A percentile compares a stretch with the other conserved stretches of the same genome.
Conservation (phyloP, 2,113 vertebrate genomes). For the Thunnus maccoyii region DNA sequence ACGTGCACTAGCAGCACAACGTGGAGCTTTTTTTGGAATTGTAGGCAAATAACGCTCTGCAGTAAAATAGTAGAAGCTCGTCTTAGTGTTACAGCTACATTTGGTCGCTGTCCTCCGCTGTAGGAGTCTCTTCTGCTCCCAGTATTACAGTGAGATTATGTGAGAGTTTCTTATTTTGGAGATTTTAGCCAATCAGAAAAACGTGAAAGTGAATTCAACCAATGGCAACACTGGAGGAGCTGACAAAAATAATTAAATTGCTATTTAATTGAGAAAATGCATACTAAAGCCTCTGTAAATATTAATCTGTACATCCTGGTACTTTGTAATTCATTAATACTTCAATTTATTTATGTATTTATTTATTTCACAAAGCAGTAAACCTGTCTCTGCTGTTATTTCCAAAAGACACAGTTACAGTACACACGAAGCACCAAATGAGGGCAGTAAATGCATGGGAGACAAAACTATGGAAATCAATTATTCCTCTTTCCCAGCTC, state of each 20-base stretch:
- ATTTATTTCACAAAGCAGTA: not conserved
- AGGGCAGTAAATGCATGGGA: constrained; percentile 72
- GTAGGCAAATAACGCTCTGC: not conserved
- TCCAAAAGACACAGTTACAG: not conserved
- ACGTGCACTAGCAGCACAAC: not conserved
- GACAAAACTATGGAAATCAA: not conserved
- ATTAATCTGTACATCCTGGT: not conserved
- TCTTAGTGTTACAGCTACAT: not conserved
- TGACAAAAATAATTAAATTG: not conserved
- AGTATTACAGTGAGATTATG: not conserved
- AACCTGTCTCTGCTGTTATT: not conserved
- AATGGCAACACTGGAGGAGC: constrained; percentile 81
- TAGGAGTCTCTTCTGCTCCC: not conserved
- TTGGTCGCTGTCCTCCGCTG: not conserved
- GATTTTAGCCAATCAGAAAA: constrained; percentile 46
- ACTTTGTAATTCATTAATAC: not conserved
- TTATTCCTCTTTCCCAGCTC: not conserved
- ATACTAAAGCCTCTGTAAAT: not conserved
- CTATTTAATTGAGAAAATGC: not conserved
- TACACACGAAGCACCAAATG: constrained; percentile 46
- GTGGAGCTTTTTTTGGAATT: not conserved
- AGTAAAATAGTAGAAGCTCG: accelerated
- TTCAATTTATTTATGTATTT: too few relatives aligned
- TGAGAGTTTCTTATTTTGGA: constrained; percentile 13
- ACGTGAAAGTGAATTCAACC: constrained; percentile 73